Base-by-base conservation (phyloP, 2,888 invertebrate species). In the Nysson spinosus region DNA sequence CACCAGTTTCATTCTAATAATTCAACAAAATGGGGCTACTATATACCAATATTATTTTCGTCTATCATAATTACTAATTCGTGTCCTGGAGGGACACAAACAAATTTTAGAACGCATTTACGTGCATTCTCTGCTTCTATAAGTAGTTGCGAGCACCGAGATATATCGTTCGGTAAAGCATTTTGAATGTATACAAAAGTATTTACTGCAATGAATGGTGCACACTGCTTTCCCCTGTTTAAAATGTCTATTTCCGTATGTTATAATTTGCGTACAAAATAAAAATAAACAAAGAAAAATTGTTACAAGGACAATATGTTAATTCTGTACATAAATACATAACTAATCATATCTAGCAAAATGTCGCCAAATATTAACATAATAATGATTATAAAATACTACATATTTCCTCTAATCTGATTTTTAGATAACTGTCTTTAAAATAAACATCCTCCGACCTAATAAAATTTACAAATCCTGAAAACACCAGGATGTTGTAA, bases 221-320 rank as follows among this genome's bases (percentile, higher is more conserved):
- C 37, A 46, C 44, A 34, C 40, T 61, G 58, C 30, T 52, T n/a
- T 49, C 34, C 17, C 16, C 43, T 46, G 42, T 43, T 65, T 46
- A 50, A 62, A 55, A 46, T 26, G 7, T n/a, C 11, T 55, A 4
- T 37, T 32, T 30, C 20, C 32, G 44, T 44, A 19, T 39, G 4
- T 34, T 16, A 47, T 30, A 14, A 52, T 47, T 64, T 30, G n/a
- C 11, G 11, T 52, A 40, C 43, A 12, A 50, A 46, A 47, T 24
- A 57, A 39, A 50, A 57, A 49, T 67, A 32, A 72, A 61, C 49
- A 61, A 56, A 63, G 56, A 28, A 49, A 35, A 64, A 39, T 14
- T 32, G 3, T 39, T 43, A 57, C 16, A 14, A 52, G 26, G 19
- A 57, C 16, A 50, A 47, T 63, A 26, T 40, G 43, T 7, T 32